These are phyloP conservation scores for Hypomesus transpacificus DNA, from an alignment of 2,113 vertebrate species.

Conservation along the genomic window DNA sequence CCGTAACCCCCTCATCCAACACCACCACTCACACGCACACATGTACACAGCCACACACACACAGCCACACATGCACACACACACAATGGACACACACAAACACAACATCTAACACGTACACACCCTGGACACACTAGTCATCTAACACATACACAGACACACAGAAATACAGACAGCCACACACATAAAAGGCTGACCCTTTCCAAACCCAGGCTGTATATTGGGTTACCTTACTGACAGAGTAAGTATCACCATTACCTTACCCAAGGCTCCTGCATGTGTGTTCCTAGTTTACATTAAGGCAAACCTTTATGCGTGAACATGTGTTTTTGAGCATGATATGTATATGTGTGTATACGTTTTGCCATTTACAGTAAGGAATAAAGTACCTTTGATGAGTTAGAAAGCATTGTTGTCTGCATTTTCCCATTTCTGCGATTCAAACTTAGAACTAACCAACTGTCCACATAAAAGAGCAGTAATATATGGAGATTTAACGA, in stretches of 20 bases:
- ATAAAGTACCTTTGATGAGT: constrained; percentile 21
- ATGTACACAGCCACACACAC: constrained; percentile 1
- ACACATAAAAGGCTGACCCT: constrained; percentile 23
- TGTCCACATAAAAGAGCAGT: constrained; percentile 57
- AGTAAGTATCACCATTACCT: constrained; percentile 54
- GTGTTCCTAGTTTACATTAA: constrained; percentile 30
- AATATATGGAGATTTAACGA: constrained; percentile 61
- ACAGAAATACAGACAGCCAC: constrained; percentile 10
- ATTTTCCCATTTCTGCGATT: constrained; percentile 23
- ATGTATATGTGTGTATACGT: constrained; percentile 17
- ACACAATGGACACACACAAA: constrained; percentile 3
- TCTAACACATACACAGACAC: constrained; percentile 9
- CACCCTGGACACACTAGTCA: neutral
- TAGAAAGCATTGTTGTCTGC: constrained; percentile 11
- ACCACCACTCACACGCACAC: neutral
- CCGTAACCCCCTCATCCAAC: neutral
- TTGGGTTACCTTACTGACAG: constrained; percentile 59
- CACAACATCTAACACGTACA: neutral
- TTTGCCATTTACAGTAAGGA: neutral
- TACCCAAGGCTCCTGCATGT: constrained; percentile 25
- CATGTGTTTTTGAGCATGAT: constrained; percentile 1
- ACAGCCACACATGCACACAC: constrained; percentile 4
- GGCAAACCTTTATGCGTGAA: constrained; percentile 9
- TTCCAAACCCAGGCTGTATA: constrained; percentile 38
- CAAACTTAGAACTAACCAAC: constrained; percentile 27